Percentiles rank a stretch among this genome's conserved stretches.
These are phyloP conservation scores for Mallotus villosus DNA, from an alignment of 2,797 vertebrate genomes.

Conservation along the genomic window DNA sequence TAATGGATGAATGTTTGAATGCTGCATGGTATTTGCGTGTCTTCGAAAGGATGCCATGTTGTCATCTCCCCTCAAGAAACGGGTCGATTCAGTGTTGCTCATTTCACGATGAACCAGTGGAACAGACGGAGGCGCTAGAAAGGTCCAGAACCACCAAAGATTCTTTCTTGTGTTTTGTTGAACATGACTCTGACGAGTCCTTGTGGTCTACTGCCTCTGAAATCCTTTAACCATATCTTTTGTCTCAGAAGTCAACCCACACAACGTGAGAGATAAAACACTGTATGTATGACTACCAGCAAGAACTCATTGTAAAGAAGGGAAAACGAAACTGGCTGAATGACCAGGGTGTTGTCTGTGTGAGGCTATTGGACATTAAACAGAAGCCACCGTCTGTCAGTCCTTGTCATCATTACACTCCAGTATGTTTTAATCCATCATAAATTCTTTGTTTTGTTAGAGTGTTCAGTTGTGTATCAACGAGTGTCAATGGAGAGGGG, in stretches of 20 bases:
- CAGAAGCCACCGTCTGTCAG: not conserved
- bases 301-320: not conserved
- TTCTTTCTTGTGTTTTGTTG: conserved; percentile 24
- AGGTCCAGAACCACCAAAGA: conserved; percentile 60
- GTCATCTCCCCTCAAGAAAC: conserved; percentile 18
- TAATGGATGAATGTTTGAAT: not conserved
- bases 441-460: conserved; percentile 32
- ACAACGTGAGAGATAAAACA: not conserved
- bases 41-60: not conserved
- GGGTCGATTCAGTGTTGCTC: conserved; percentile 30
- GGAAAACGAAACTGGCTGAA: not conserved
- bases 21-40: not conserved
- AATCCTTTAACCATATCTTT: conserved; percentile 21
- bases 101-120: conserved; percentile 22
- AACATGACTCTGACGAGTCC: conserved; percentile 20
- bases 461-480: conserved; percentile 39
- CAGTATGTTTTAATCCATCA: not conserved
- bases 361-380: not conserved
- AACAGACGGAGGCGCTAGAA: conserved; percentile 16
- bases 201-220: conserved; percentile 38
- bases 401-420: not conserved
- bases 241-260: not conserved
- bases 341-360: not conserved
- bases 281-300: not conserved
- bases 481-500: conserved; percentile 40